Conservation (phyloP, 2,113 vertebrate genomes). For the Tyrannus savana region DNA sequence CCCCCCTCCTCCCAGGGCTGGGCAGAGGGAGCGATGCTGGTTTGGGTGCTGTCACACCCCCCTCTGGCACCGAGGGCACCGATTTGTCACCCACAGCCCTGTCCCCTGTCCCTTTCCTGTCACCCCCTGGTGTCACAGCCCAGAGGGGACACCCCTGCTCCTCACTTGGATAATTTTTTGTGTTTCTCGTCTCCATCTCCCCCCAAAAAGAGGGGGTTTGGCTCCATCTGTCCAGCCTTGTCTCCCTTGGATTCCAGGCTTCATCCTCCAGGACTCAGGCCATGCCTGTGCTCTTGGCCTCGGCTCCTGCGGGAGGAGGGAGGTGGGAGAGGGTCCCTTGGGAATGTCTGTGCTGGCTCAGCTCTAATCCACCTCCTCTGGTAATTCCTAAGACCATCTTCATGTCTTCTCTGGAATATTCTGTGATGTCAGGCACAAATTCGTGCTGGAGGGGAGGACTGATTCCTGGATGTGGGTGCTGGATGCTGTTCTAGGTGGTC, state of each 20-base stretch:
- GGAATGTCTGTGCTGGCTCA: not conserved
- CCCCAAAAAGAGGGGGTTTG: not conserved
- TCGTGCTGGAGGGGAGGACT: not conserved
- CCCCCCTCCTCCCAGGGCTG: rapidly evolving
- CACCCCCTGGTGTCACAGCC: not conserved
- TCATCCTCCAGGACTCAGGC: not conserved
- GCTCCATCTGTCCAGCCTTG: not conserved
- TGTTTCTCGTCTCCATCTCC: not conserved
- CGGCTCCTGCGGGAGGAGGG: not conserved
- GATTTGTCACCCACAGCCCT: rapidly evolving
- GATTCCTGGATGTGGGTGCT: not conserved
- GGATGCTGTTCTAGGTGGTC: not conserved
- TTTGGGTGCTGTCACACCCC: not conserved
- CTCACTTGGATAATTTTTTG: rapidly evolving
- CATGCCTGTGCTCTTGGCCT: rapidly evolving
- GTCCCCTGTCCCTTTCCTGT: not conserved
- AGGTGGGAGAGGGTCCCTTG: not conserved
- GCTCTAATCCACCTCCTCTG: not conserved
- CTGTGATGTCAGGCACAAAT: not conserved
- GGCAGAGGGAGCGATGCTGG: not conserved
- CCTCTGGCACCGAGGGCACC: not conserved
- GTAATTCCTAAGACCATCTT: not conserved
- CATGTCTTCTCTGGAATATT: not conserved
- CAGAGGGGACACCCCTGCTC: not conserved
- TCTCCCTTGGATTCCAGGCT: not conserved